Evolutionary conservation across 2,797 vertebrate species (phyloP).

Genomic region (Selene dorsalis): DNA sequence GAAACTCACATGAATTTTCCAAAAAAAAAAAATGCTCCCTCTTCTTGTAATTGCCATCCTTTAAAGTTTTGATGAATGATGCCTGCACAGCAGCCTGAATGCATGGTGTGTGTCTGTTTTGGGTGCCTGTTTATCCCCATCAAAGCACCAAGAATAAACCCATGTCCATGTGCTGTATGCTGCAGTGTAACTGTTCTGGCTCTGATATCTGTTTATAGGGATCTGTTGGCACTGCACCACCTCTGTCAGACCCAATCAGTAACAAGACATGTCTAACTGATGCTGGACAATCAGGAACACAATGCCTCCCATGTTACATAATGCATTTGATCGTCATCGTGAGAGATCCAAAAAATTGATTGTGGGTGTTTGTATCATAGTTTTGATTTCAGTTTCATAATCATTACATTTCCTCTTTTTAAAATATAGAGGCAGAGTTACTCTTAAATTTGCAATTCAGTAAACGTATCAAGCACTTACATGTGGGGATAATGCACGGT

Average conservation of each 20-base stretch:
- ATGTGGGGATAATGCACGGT: not conserved
- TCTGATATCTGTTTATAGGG: constrained; percentile 45
- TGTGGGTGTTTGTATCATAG: too few species aligned
- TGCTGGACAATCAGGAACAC: constrained; percentile 50
- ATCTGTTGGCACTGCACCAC: constrained; percentile 40
- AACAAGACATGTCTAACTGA: constrained; percentile 61
- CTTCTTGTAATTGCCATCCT: constrained; percentile 2
- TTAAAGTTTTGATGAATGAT: constrained; percentile 34
- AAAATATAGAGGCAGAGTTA: not conserved
- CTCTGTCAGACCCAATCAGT: constrained; percentile 47
- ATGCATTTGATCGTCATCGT: constrained; percentile 37
- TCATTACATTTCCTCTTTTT: not conserved
- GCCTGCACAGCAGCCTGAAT: not conserved
- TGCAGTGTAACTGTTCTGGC: constrained; percentile 36
- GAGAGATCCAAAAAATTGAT: not conserved
- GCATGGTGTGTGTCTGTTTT: not conserved
- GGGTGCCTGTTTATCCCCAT: constrained; percentile 7
- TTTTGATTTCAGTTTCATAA: not conserved
- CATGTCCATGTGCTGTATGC: not conserved
- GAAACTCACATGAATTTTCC: not conserved
- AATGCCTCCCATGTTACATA: constrained; percentile 28
- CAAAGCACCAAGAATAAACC: constrained; percentile 33
- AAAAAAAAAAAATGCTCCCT: not conserved
- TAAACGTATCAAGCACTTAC: not conserved
- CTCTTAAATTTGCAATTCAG: too few species aligned